Evolutionary conservation across 2,888 invertebrate genomes (phyloP), one percentile per base, ranked within the genome.

Genomic region (Rhogogaster chlorosoma): DNA sequence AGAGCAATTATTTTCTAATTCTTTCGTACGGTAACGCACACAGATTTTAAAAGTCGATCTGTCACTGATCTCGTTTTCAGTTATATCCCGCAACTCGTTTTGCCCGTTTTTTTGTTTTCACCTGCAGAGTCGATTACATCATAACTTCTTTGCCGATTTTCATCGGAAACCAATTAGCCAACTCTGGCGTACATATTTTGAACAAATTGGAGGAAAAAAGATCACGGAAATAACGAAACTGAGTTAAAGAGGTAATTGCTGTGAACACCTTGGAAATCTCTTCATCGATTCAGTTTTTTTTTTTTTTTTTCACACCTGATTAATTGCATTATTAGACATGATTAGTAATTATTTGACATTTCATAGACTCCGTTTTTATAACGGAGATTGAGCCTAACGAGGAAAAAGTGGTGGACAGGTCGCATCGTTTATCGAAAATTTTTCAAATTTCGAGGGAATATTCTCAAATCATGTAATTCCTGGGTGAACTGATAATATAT

Each of bases 1-100:
- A 18, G 15, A 29, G 15, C 45, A 75, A 75, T 75, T 75, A 75
- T 75, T 75, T 75, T 75, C 75, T 75, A 45, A 75, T 75, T 45
- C 75, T 15, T 75, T 38, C 22, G n/a, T 12, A 32, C 10, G 5
- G 9, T 38, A n/a, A 36, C 42, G 71, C 71, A 38, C 42, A 73
- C 36, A 45, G 45, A 77, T 49, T 78, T 78, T n/a, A 57, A 78
- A 53, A 78, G 53, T 57, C 32, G 78, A 45, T 75, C 75, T 22
- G 26, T 45, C 45, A 15, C 75, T 9, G 22, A 75, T 75, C 26
- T n/a, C 49, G 10, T 9, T 75, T 73, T 73, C 26, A 73, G 18
- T 26, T 42, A 10, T 18, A 73, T 73, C 26, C n/a, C 42, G n/a
- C 42, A 22, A n/a, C 5, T 73, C 9, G 38, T 42, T 38, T 73